Evolutionary conservation across 2,797 vertebrate species (phyloP).

Genomic region (Chelonia mydas): DNA sequence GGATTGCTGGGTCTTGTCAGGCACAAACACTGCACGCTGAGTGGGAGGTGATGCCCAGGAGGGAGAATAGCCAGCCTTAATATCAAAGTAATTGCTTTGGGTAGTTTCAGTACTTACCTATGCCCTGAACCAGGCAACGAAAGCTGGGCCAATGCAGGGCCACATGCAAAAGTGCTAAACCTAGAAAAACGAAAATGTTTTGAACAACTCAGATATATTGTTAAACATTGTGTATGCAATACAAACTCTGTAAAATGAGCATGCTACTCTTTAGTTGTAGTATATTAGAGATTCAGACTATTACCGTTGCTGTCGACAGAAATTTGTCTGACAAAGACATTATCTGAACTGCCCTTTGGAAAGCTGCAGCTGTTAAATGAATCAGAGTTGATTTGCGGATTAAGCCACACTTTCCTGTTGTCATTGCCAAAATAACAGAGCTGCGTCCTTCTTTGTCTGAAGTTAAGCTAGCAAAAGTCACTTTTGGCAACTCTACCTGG

Average conservation of each 20-base stretch:
- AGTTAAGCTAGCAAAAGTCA: constrained; percentile 41
- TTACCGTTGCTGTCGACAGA: neutral
- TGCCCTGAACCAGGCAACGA: neutral
- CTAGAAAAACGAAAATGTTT: neutral
- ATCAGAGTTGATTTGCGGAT: constrained; percentile 33
- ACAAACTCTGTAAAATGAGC: neutral
- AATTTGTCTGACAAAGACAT: neutral
- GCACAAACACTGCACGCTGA: accelerated
- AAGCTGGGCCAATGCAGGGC: neutral
- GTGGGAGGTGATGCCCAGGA: neutral
- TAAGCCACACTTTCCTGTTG: constrained; percentile 36
- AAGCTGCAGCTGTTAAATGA: neutral
- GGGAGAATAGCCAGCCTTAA: neutral
- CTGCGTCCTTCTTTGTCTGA: neutral
- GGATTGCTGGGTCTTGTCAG: neutral
- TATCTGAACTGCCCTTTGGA: neutral
- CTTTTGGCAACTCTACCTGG: constrained; percentile 19
- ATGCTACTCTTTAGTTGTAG: accelerated
- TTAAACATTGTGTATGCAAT: neutral
- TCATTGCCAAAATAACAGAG: constrained; percentile 34
- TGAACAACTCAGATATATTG: neutral
- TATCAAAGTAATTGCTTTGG: neutral
- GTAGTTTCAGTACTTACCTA: neutral
- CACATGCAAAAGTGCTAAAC: neutral
- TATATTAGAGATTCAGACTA: accelerated